Conservation (phyloP, 2,113 vertebrate species). For the Lamprotornis superbus region DNA sequence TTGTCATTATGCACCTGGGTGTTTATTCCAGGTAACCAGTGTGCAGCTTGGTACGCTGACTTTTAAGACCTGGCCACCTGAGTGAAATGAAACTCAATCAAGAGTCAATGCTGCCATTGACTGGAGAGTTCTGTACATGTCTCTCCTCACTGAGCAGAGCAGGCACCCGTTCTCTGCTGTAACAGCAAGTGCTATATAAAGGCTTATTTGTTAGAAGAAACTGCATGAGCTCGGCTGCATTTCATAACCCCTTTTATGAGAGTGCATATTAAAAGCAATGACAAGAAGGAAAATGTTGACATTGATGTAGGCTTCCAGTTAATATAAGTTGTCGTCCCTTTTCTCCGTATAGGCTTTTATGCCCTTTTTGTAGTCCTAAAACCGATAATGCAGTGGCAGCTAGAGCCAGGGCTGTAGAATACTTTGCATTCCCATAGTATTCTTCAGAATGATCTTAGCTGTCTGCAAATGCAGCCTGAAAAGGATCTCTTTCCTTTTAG, state of each 20-base stretch:
- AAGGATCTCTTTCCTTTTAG: not conserved
- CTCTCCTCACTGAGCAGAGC: conserved; percentile 1
- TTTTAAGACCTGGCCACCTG: not conserved
- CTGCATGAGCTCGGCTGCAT: not conserved
- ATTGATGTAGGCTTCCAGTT: conserved; percentile 37
- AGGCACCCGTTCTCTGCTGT: not conserved
- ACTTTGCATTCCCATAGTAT: not conserved
- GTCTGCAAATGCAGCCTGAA: not conserved
- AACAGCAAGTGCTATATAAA: not conserved
- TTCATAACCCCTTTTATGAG: conserved; percentile 13
- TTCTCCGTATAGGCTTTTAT: conserved; percentile 16
- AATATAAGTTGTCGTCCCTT: not conserved
- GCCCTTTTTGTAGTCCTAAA: conserved; percentile 17
- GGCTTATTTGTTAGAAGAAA: conserved; percentile 32
- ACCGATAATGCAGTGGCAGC: not conserved
- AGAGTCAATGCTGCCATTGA: not conserved
- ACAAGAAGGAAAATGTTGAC: not conserved
- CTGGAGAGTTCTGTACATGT: not conserved
- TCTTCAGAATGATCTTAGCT: not conserved
- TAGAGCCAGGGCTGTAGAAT: not conserved
- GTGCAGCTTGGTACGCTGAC: not conserved
- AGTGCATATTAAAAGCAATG: conserved; percentile 19
- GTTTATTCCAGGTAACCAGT: not conserved
- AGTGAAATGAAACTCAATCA: not conserved
- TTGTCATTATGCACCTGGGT: not conserved